phyloP scores from a whole-genome alignment of 1,140 invertebrate species.

The Danaus melanippus region DNA sequence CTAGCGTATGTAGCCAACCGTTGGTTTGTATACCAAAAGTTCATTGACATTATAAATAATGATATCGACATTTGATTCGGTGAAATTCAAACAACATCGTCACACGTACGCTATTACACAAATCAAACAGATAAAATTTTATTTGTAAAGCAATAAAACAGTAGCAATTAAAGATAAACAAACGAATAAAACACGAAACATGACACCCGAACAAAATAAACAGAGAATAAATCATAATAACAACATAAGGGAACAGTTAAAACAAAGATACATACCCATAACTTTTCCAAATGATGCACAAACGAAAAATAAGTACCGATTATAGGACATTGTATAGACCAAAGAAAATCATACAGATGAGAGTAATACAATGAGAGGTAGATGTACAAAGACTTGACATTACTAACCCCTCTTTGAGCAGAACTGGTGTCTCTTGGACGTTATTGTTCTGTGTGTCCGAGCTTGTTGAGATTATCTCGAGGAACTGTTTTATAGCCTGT shows the following conservation, averaged over 20 bases:
- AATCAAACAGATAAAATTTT: too few species aligned
- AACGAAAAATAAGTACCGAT: slow-evolving; percentile 28
- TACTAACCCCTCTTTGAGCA: slow-evolving; percentile 93
- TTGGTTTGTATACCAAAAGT: too few species aligned
- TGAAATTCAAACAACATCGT: too few species aligned
- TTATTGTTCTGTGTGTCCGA: slow-evolving; percentile 74
- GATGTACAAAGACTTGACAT: neutral
- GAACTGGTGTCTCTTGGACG: slow-evolving; percentile 78
- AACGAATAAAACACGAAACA: slow-evolving; percentile 6
- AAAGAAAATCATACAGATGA: slow-evolving; percentile 13
- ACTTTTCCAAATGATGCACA: slow-evolving; percentile 48
- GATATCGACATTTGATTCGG: too few species aligned
- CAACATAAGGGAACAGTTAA: slow-evolving; percentile 14
- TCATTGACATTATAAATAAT: too few species aligned
- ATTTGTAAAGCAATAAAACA: too few species aligned
- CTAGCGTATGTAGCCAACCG: too few species aligned
- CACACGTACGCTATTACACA: too few species aligned
- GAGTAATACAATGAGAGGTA: slow-evolving; percentile 1
- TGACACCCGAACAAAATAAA: slow-evolving; percentile 8
- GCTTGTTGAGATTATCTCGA: slow-evolving; percentile 90
- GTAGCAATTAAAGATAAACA: neutral
- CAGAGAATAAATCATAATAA: slow-evolving; percentile 1
- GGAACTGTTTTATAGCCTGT: slow-evolving; percentile 84
- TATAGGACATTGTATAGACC: slow-evolving; percentile 14
- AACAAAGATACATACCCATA: slow-evolving; percentile 52